phyloP scores from a whole-genome alignment of 2,888 invertebrate species.

The Trichopria drosophilae region DNA sequence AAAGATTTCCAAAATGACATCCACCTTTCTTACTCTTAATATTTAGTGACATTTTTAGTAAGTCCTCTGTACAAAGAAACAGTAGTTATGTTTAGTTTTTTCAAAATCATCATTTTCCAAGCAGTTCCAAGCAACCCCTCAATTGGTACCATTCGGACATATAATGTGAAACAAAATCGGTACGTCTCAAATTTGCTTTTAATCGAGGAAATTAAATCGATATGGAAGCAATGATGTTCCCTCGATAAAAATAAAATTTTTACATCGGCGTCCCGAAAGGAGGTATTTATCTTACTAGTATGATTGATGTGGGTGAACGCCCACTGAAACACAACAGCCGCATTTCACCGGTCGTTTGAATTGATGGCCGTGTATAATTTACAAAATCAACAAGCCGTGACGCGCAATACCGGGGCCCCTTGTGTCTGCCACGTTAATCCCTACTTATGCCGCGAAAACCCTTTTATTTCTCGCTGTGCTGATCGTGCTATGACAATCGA shows the following conservation, averaged over 20 bases:
- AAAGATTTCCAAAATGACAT: too few relatives aligned
- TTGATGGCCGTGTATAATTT: slow-evolving; percentile 53
- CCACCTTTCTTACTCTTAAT: too few relatives aligned
- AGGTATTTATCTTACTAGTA: slow-evolving; percentile 47
- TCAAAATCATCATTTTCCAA: too few relatives aligned
- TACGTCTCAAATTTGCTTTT: too few relatives aligned
- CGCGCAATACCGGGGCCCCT: slow-evolving; percentile 42
- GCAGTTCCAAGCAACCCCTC: too few relatives aligned
- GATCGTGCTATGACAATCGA: slow-evolving; percentile 1
- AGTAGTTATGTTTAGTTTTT: too few relatives aligned
- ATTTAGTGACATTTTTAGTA: too few relatives aligned
- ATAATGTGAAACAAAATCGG: too few relatives aligned
- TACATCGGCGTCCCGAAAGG: slow-evolving; percentile 41
- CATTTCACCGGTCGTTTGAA: slow-evolving; percentile 48
- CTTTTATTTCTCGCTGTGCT: slow-evolving; percentile 42
- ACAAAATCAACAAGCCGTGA: slow-evolving; percentile 55
- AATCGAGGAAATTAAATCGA: too few relatives aligned
- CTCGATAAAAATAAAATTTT: slow-evolving; percentile 45
- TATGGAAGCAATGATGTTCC: too few relatives aligned
- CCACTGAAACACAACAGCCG: slow-evolving; percentile 50
- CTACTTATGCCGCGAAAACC: slow-evolving; percentile 41
- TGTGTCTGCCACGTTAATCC: slow-evolving; percentile 41
- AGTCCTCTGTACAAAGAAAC: too few relatives aligned
- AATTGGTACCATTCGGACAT: too few relatives aligned
- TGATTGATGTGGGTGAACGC: slow-evolving; percentile 52